Percentiles rank a stretch among this genome's conserved stretches.
Conservation (phyloP, 2,113 vertebrate genomes). For the Rallus limicola region DNA sequence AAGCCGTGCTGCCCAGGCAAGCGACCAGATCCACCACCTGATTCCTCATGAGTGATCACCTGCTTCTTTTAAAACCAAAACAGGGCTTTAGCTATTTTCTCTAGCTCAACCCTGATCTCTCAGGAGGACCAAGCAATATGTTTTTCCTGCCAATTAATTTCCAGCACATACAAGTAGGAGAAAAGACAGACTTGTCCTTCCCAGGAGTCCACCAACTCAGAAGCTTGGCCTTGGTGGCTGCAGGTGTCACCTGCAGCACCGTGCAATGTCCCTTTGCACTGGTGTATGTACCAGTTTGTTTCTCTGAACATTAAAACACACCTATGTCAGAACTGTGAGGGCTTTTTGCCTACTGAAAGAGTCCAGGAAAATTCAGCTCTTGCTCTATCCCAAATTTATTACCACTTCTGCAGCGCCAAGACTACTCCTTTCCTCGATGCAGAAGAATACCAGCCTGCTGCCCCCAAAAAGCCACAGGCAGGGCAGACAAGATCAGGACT, state of each 20-base stretch:
- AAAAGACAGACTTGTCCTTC: background rate
- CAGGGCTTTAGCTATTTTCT: background rate
- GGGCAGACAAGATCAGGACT: background rate
- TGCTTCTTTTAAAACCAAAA: background rate
- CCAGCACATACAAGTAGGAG: background rate
- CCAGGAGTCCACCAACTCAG: background rate
- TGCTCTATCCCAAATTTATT: too few relatives aligned
- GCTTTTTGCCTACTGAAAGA: background rate
- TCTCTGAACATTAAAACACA: too few relatives aligned
- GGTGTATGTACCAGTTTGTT: rapidly evolving
- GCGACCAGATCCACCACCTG: rapidly evolving
- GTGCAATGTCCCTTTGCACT: rapidly evolving
- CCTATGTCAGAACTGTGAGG: background rate
- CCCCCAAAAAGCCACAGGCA: background rate
- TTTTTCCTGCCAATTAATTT: background rate
- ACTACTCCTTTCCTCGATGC: rapidly evolving
- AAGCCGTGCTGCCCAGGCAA: rapidly evolving
- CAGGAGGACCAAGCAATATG: background rate
- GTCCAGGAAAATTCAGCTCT: background rate
- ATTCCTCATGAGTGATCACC: rapidly evolving
- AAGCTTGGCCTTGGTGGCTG: background rate
- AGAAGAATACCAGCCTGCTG: background rate
- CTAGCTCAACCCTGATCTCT: background rate
- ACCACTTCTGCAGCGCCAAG: background rate
- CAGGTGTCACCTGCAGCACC: background rate